phyloP scores from a whole-genome alignment of 2,888 invertebrate genomes.

The Caradrina clavipalpis region DNA sequence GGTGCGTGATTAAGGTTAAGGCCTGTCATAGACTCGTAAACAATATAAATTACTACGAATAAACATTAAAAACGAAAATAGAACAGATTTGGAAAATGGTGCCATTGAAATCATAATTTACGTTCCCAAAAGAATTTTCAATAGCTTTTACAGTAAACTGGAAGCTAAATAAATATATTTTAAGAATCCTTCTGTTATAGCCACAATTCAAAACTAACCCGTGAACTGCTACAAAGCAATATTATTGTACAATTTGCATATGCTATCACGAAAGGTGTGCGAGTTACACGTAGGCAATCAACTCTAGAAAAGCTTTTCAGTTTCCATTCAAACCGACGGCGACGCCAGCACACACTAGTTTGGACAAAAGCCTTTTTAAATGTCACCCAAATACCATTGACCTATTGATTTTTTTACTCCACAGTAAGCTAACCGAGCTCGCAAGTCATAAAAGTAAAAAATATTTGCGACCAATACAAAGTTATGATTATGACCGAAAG shows the following conservation, averaged over 20 bases:
- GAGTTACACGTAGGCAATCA: slow-evolving; percentile 10
- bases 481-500: slow-evolving; percentile 7
- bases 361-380: slow-evolving; percentile 16
- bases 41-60: slow-evolving; percentile 37
- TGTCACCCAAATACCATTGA: slow-evolving; percentile 14
- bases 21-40: slow-evolving; percentile 24
- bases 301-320: slow-evolving; percentile 8
- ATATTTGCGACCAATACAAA: not conserved
- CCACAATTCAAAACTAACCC: slow-evolving; percentile 5
- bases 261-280: slow-evolving; percentile 19
- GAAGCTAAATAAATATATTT: slow-evolving; percentile 26
- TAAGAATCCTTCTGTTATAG: slow-evolving; percentile 17
- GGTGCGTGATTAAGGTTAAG: slow-evolving; percentile 29
- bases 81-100: not conserved
- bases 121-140: not conserved
- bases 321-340: slow-evolving; percentile 12
- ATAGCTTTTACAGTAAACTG: not conserved
- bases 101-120: slow-evolving; percentile 6
- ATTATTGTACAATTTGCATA: slow-evolving; percentile 33
- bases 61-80: slow-evolving; percentile 7
- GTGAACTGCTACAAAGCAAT: slow-evolving; percentile 23
- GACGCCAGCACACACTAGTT: not conserved
- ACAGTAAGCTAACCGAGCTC: slow-evolving; percentile 1
- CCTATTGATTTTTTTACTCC: slow-evolving; percentile 44
- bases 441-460: slow-evolving; percentile 3